Conservation (phyloP, 2,888 invertebrate genomes). For the Volucella bombylans region DNA sequence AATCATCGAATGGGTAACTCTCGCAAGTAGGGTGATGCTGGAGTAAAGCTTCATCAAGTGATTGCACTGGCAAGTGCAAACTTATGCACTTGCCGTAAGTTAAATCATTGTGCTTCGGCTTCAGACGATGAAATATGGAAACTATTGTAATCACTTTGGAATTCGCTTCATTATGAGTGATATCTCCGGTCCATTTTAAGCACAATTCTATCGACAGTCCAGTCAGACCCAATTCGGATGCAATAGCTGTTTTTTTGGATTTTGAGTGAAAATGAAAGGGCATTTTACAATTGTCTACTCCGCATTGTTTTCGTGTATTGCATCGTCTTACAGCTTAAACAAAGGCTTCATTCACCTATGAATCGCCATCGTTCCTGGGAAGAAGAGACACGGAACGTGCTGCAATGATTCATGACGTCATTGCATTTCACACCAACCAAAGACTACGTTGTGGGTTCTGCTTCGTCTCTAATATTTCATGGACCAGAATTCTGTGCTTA, state of each 20-base stretch:
- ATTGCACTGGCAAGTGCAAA: constrained; percentile 46
- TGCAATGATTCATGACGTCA: constrained; percentile 4
- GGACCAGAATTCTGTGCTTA: not conserved
- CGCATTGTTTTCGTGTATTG: constrained; percentile 29
- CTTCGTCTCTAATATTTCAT: not conserved
- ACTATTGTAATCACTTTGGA: constrained; percentile 47
- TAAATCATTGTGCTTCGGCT: constrained; percentile 20
- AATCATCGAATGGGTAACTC: constrained; percentile 39
- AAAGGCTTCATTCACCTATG: constrained; percentile 22
- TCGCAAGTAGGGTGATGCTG: not conserved
- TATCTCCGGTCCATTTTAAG: constrained; percentile 67
- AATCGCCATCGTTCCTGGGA: constrained; percentile 12
- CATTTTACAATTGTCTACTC: constrained; percentile 1
- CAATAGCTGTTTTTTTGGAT: not conserved
- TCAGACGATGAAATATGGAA: constrained; percentile 43
- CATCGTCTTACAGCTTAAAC: constrained; percentile 46
- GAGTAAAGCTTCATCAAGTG: constrained; percentile 4
- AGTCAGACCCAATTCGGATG: constrained; percentile 48
- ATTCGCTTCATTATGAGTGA: constrained; percentile 62
- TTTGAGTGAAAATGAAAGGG: constrained; percentile 5
- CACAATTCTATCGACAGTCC: constrained; percentile 49
- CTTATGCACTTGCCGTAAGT: constrained; percentile 52
- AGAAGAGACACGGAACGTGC: not conserved
- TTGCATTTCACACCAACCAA: no score
- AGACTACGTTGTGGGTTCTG: no score